These are phyloP conservation scores for Sus cebifrons DNA, from an alignment of 2,797 vertebrate genomes.

Conservation along the genomic window DNA sequence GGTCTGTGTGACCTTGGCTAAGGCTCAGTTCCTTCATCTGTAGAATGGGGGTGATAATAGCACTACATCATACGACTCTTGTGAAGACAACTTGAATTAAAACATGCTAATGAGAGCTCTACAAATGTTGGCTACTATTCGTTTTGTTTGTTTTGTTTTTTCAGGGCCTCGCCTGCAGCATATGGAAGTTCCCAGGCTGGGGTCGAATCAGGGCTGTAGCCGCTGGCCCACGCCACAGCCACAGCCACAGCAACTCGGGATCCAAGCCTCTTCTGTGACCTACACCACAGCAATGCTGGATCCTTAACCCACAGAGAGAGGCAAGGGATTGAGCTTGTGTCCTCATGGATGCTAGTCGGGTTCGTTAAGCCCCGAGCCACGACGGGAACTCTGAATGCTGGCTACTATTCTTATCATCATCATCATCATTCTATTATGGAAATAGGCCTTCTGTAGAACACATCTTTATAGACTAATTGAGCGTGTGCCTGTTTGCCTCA, in stretches of 20 bases:
- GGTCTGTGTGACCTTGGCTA: slow-evolving; percentile 34
- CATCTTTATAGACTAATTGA: slow-evolving; percentile 63
- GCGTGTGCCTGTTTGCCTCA: slow-evolving; percentile 60
- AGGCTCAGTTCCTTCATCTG: slow-evolving; percentile 69
- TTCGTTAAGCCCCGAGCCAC: too few relatives aligned
- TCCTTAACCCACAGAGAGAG: too few relatives aligned
- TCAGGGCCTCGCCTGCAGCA: too few relatives aligned
- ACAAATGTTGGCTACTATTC: slow-evolving; percentile 38
- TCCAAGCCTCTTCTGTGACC: too few relatives aligned
- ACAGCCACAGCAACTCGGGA: too few relatives aligned
- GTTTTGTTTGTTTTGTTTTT: not conserved
- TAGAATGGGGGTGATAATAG: slow-evolving; percentile 17
- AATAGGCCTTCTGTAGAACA: slow-evolving; percentile 50
- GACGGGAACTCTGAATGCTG: slow-evolving; percentile 41
- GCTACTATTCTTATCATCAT: slow-evolving; percentile 6
- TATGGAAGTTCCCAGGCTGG: too few relatives aligned
- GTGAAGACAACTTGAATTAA: slow-evolving; percentile 53
- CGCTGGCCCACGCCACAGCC: too few relatives aligned
- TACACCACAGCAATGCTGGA: too few relatives aligned
- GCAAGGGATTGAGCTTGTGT: too few relatives aligned
- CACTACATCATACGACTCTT: not conserved
- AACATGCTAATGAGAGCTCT: slow-evolving; percentile 22
- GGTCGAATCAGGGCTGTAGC: too few relatives aligned
- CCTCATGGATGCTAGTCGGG: too few relatives aligned
- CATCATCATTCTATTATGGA: slow-evolving; percentile 58